These are phyloP conservation scores for Volucella inanis DNA, from an alignment of 2,888 invertebrate species.

Conservation along the genomic window DNA sequence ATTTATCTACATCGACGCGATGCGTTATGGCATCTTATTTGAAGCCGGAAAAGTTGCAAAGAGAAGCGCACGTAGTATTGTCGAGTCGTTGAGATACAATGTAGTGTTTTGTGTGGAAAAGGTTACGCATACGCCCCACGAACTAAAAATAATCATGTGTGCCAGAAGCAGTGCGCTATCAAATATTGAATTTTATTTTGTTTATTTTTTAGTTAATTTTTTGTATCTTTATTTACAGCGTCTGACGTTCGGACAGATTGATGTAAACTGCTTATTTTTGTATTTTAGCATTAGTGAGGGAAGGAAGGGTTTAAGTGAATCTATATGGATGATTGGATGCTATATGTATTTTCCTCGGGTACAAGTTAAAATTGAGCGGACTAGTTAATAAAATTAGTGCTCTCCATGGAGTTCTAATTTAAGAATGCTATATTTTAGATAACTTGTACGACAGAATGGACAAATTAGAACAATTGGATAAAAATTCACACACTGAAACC, in stretches of 20 bases:
- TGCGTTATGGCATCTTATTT: conserved; percentile 42
- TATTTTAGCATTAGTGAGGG: not conserved
- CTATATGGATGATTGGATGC: no score
- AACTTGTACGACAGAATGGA: no score
- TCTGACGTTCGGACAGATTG: conserved; percentile 4
- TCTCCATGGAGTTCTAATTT: no score
- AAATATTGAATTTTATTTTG: conserved; percentile 27
- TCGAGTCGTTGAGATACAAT: conserved; percentile 3
- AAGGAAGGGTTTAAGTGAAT: not conserved
- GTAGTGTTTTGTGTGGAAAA: conserved; percentile 25
- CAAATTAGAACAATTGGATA: no score
- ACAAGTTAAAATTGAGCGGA: no score
- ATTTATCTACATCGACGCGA: conserved; percentile 35
- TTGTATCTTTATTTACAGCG: conserved; percentile 7
- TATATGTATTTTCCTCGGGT: no score
- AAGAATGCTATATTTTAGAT: no score
- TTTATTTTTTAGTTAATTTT: conserved; percentile 23
- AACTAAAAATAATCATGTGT: conserved; percentile 48
- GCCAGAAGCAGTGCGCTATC: not conserved
- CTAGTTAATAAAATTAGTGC: no score
- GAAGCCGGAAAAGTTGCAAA: conserved; percentile 48
- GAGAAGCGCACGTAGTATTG: not conserved
- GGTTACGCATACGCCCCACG: conserved; percentile 67
- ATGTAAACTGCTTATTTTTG: conserved; percentile 24
- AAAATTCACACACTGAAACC: no score